phyloP scores from a whole-genome alignment of 2,888 invertebrate species.

The Nomada ruficornis region DNA sequence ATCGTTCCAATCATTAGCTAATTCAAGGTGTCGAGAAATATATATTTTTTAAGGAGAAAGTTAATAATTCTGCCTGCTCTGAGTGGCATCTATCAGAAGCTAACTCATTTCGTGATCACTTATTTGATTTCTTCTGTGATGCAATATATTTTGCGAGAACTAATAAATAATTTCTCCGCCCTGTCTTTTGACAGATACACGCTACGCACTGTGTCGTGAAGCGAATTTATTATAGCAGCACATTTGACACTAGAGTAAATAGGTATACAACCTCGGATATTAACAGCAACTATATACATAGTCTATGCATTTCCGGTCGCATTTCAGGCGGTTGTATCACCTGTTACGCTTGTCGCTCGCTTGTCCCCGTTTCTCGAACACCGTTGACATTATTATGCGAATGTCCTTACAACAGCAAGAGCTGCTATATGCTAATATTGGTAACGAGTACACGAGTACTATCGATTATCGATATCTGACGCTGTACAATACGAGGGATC shows the following conservation, averaged over 20 bases:
- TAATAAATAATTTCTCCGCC: too few species aligned
- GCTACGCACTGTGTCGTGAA: too few species aligned
- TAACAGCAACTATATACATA: constrained; percentile 23
- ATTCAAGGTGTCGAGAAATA: too few species aligned
- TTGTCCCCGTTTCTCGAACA: constrained; percentile 58
- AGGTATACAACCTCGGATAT: constrained; percentile 6
- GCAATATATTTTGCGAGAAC: too few species aligned
- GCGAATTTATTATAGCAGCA: background rate
- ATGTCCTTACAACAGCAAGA: constrained; percentile 57
- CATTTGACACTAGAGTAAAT: constrained; percentile 25
- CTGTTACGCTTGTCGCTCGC: constrained; percentile 66
- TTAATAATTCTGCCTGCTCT: too few species aligned
- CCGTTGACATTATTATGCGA: constrained; percentile 60
- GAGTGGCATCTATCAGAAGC: too few species aligned
- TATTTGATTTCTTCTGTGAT: too few species aligned
- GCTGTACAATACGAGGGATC: constrained; percentile 46
- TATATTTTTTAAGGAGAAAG: too few species aligned
- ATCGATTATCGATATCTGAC: constrained; percentile 68
- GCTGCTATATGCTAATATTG: constrained; percentile 64
- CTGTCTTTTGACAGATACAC: too few species aligned
- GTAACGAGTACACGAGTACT: constrained; percentile 64
- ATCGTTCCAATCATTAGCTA: too few species aligned
- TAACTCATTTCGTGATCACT: too few species aligned
- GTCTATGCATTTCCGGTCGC: constrained; percentile 53
- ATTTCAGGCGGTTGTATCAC: constrained; percentile 63